Percentiles rank a stretch among this genome's conserved stretches.
These are phyloP conservation scores for Toxostoma redivivum DNA, from an alignment of 2,113 vertebrate genomes.

Conservation along the genomic window DNA sequence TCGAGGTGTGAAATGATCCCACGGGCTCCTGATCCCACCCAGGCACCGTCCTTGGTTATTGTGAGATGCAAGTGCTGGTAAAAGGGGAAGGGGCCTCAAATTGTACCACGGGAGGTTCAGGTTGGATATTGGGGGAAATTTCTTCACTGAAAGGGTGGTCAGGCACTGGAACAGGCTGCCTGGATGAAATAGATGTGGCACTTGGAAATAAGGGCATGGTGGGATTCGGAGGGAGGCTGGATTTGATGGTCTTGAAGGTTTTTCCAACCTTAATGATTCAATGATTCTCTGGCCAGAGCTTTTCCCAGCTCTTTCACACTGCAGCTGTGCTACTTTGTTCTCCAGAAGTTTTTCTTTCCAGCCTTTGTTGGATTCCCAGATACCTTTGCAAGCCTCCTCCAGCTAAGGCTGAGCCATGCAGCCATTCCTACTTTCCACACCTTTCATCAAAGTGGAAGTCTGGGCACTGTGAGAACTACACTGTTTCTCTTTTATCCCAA, in stretches of 20 bases:
- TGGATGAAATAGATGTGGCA: neutral
- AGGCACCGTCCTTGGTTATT: rapidly evolving
- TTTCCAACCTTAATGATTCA: neutral
- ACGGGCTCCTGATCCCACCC: neutral
- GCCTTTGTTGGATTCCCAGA: neutral
- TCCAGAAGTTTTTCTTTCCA: neutral
- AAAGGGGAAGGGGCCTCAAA: neutral
- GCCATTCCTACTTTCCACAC: neutral
- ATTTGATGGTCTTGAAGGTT: neutral
- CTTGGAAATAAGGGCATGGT: neutral
- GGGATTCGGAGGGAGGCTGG: neutral
- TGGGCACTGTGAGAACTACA: neutral
- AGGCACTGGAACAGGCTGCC: neutral
- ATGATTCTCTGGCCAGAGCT: neutral
- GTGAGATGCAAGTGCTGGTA: neutral
- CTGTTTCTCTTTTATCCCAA: neutral
- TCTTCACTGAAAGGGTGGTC: neutral
- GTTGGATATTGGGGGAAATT: neutral
- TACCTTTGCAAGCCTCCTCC: neutral
- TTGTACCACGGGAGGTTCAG: rapidly evolving
- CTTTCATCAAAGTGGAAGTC: neutral
- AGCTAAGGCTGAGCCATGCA: neutral
- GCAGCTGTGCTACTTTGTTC: neutral
- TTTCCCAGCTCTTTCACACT: neutral
- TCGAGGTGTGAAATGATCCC: neutral